A percentile compares a stretch with the other conserved stretches of the same genome.
These are phyloP conservation scores for Rhadina sibilatrix DNA, from an alignment of 2,113 vertebrate genomes.

Conservation along the genomic window DNA sequence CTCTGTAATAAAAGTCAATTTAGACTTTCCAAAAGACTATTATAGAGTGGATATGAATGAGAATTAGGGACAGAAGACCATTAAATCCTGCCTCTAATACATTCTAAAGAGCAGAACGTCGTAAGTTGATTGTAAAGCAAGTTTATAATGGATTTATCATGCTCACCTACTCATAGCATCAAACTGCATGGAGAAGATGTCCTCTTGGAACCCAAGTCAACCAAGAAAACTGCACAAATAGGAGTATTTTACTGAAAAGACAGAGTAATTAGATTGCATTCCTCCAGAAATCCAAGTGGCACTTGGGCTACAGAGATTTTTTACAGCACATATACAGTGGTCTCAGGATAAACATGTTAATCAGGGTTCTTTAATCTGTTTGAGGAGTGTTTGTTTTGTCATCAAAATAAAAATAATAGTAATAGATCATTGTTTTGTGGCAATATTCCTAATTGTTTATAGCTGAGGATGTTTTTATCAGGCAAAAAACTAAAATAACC, in stretches of 20 bases:
- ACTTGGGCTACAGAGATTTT: background rate
- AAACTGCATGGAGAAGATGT: background rate
- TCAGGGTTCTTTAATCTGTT: background rate
- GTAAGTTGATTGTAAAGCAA: background rate
- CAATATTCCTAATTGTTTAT: background rate
- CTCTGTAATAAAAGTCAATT: constrained; percentile 15
- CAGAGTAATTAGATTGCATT: background rate
- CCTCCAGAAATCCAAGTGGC: background rate
- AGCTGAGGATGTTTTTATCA: background rate
- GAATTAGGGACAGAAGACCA: background rate
- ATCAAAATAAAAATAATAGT: background rate
- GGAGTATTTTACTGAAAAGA: background rate
- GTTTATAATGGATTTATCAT: background rate
- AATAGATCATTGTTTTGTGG: background rate
- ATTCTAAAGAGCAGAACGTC: background rate
- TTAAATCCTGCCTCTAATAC: background rate
- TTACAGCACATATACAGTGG: background rate
- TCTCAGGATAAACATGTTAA: background rate
- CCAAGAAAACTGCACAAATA: background rate
- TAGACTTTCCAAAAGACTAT: background rate
- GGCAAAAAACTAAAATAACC: background rate
- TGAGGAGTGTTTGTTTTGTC: background rate
- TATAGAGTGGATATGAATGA: background rate
- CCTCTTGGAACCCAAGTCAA: background rate
- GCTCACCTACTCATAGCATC: background rate